Evolutionary conservation across 1,140 invertebrate species (phyloP).

Genomic region (Platyura marginata): DNA sequence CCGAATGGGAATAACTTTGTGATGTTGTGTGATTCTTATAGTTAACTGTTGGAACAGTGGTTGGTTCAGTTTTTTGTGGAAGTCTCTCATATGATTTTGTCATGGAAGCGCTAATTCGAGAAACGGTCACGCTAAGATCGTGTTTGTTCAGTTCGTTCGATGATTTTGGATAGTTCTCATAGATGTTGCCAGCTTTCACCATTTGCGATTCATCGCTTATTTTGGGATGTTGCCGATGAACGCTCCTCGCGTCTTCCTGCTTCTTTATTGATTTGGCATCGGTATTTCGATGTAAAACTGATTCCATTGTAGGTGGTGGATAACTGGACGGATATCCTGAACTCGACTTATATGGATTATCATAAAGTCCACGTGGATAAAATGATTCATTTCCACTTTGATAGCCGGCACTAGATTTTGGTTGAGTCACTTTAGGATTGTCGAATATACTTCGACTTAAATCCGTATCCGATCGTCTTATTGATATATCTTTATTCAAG

Average conservation of each 20-base stretch:
- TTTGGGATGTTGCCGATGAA: neutral
- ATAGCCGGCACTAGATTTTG: neutral
- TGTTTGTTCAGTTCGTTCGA: neutral
- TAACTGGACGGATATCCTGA: neutral
- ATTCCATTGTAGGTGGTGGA: neutral
- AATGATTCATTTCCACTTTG: neutral
- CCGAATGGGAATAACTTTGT: neutral
- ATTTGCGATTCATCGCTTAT: too few species aligned
- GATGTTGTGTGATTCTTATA: too few species aligned
- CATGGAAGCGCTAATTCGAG: neutral
- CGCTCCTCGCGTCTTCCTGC: neutral
- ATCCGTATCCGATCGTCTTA: neutral
- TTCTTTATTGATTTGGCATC: neutral
- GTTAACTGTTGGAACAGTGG: neutral
- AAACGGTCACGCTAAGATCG: neutral
- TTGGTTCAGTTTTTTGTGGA: neutral
- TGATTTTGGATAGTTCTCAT: neutral
- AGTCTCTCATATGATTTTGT: neutral
- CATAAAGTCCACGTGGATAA: neutral
- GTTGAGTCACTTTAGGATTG: neutral
- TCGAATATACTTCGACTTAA: constrained; percentile 1
- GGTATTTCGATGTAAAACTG: neutral
- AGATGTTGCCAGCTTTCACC: too few species aligned
- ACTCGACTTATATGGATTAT: too few species aligned
- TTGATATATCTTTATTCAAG: constrained; percentile 8